Conservation (phyloP, 2,113 vertebrate species). For the Sardina pilchardus region DNA sequence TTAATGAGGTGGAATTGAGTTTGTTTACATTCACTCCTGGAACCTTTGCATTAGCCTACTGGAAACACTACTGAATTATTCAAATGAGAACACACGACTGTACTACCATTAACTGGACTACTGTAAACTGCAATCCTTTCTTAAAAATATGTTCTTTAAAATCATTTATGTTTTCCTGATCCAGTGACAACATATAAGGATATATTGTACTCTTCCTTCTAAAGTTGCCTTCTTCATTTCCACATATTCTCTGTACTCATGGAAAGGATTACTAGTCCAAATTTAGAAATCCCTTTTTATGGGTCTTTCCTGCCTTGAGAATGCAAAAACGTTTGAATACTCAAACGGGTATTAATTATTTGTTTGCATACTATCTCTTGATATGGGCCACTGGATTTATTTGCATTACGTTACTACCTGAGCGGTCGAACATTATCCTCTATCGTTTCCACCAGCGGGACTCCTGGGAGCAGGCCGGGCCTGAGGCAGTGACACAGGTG, state of each 20-base stretch:
- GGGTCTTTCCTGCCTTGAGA: too few species aligned
- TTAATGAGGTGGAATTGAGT: too few species aligned
- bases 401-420: neutral
- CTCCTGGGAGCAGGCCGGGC: slow-evolving; percentile 80
- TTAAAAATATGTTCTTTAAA: neutral
- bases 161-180: neutral
- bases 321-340: too few species aligned
- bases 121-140: neutral
- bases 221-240: neutral
- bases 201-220: neutral
- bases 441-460: slow-evolving; percentile 76
- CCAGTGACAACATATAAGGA: neutral
- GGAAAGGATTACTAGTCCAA: too few species aligned
- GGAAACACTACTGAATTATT: neutral
- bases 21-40: neutral
- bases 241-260: too few species aligned
- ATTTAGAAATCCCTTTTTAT: too few species aligned
- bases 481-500: slow-evolving; percentile 72
- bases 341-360: too few species aligned
- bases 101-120: neutral
- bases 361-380: too few species aligned
- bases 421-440: neutral
- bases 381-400: too few species aligned
- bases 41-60: too few species aligned
- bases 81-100: neutral